These are phyloP conservation scores for Aldabrachelys gigantea DNA, from an alignment of 2,113 vertebrate genomes.

Conservation along the genomic window DNA sequence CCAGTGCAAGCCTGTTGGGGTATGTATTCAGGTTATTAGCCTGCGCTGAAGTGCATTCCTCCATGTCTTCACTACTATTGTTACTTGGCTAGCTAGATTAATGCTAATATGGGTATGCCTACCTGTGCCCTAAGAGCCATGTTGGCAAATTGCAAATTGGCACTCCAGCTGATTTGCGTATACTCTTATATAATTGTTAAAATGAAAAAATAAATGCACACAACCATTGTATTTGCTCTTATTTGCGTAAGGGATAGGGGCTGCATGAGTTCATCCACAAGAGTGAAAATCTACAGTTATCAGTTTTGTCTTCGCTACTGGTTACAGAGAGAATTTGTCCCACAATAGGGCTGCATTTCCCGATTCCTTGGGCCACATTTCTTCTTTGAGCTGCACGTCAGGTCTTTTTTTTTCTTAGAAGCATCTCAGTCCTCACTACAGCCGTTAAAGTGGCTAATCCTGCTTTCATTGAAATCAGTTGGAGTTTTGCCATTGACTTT, in stretches of 20 bases:
- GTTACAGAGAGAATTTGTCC: background rate
- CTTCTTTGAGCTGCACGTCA: background rate
- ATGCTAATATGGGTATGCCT: no score
- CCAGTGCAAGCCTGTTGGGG: no score
- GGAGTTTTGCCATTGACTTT: background rate
- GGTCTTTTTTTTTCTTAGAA: background rate
- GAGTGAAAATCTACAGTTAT: background rate
- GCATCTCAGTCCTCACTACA: background rate
- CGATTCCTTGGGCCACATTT: background rate
- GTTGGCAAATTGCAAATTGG: background rate
- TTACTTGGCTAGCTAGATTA: no score
- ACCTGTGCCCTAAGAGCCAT: background rate
- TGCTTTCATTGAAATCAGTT: background rate
- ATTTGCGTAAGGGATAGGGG: background rate
- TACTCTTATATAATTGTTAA: background rate
- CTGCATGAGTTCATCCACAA: background rate
- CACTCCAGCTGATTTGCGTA: rapidly evolving
- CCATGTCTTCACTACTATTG: no score
- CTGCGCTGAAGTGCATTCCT: no score
- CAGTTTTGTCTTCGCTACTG: background rate
- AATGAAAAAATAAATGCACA: background rate
- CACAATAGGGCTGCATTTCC: background rate
- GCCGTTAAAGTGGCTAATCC: background rate
- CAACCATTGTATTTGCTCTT: background rate
- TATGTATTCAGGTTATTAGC: no score